These are phyloP conservation scores for Peromyscus attwateri DNA, from an alignment of 2,797 vertebrate species.

Conservation along the genomic window DNA sequence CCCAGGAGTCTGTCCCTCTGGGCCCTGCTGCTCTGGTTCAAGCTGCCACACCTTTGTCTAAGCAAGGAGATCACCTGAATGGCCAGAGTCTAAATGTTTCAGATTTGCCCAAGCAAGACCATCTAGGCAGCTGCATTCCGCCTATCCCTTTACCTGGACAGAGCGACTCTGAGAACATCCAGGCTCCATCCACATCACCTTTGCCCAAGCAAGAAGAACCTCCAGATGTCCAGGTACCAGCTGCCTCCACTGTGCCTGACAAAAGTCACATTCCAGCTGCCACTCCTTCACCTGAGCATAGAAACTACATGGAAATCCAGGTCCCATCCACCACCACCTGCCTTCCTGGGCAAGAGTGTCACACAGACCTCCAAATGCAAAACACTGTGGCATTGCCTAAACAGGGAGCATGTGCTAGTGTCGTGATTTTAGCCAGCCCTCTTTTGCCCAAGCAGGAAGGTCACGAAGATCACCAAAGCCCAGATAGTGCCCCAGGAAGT, in stretches of 20 bases:
- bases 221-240: background rate
- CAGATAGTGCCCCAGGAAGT: background rate
- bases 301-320: background rate
- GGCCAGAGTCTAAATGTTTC: background rate
- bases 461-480: background rate
- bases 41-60: slow-evolving; percentile 53
- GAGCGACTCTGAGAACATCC: background rate
- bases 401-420: background rate
- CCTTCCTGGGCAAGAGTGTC: background rate
- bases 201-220: background rate
- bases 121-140: background rate
- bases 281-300: background rate
- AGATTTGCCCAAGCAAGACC: slow-evolving; percentile 34
- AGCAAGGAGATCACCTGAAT: background rate
- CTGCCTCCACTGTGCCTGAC: background rate
- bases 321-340: background rate
- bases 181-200: background rate
- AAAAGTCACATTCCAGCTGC: background rate
- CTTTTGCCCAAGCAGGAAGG: background rate
- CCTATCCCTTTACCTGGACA: background rate
- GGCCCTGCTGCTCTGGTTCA: slow-evolving; percentile 83
- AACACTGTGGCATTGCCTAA: background rate
- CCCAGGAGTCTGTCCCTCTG: slow-evolving; percentile 87
- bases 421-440: background rate
- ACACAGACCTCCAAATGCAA: background rate